Conservation (phyloP, 2,888 invertebrate species). For the Euzophera pinguis region DNA sequence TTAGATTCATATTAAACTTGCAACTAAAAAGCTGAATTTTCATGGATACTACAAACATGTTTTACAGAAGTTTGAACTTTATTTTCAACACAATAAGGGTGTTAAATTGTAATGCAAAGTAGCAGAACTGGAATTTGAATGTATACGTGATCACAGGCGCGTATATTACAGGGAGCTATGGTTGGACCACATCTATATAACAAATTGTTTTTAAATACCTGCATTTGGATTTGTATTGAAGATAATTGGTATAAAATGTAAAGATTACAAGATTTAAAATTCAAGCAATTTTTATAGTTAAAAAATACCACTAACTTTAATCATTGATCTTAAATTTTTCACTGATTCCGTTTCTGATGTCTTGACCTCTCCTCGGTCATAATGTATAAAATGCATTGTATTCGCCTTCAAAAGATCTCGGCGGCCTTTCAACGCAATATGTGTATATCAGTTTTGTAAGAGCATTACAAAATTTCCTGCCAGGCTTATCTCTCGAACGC, state of each 20-base stretch:
- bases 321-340: neutral
- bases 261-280: too few species aligned
- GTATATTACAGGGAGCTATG: slow-evolving; percentile 20
- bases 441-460: slow-evolving; percentile 14
- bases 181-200: slow-evolving; percentile 15
- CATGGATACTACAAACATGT: neutral
- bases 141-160: slow-evolving; percentile 29
- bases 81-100: neutral
- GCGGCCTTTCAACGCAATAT: slow-evolving; percentile 16
- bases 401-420: slow-evolving; percentile 14
- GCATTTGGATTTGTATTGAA: neutral
- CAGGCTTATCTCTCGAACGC: slow-evolving; percentile 1
- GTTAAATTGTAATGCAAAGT: slow-evolving; percentile 9
- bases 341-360: neutral
- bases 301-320: neutral
- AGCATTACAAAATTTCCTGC: slow-evolving; percentile 14
- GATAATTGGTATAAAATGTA: neutral
- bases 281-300: too few species aligned
- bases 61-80: neutral
- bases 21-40: neutral
- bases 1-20: neutral
- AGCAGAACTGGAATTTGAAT: slow-evolving; percentile 16
- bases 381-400: neutral
- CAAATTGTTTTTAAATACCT: neutral
- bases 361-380: neutral